A percentile compares a stretch with the other conserved stretches of the same genome.
Conservation (phyloP, 1,140 invertebrate genomes). For the Drosophila lacteicornis region DNA sequence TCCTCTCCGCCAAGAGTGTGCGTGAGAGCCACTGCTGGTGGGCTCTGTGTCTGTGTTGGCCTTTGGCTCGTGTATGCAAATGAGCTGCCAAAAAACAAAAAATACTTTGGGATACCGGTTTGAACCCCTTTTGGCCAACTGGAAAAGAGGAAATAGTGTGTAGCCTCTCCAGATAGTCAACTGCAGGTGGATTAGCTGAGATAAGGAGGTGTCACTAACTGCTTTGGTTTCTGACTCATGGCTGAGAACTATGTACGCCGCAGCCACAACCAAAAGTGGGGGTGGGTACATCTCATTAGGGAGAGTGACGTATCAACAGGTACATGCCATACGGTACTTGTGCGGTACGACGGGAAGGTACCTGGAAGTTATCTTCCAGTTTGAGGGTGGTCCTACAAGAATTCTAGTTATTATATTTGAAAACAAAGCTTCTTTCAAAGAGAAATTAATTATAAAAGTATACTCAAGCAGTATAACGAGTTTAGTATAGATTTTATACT, state of each 20-base stretch:
- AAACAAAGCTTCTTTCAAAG: too few relatives aligned
- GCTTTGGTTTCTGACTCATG: neutral
- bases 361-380: slow-evolving; percentile 6
- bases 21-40: neutral
- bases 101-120: slow-evolving; percentile 30
- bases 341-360: neutral
- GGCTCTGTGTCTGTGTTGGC: slow-evolving; percentile 2
- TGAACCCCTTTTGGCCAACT: slow-evolving; percentile 30
- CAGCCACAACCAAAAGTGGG: neutral
- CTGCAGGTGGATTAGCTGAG: slow-evolving; percentile 18
- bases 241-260: neutral
- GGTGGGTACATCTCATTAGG: neutral
- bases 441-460: too few relatives aligned
- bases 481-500: too few relatives aligned
- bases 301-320: neutral
- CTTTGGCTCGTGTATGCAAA: slow-evolving; percentile 66
- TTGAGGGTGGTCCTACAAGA: neutral
- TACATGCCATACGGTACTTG: neutral
- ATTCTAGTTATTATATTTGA: too few relatives aligned
- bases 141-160: slow-evolving; percentile 5
- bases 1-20: neutral
- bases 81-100: slow-evolving; percentile 27
- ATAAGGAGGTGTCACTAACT: slow-evolving; percentile 8
- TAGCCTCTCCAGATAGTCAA: slow-evolving; percentile 4
- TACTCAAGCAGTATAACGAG: too few relatives aligned